Percentiles rank a stretch among this genome's conserved stretches.
These are phyloP conservation scores for Rutpela maculata DNA, from an alignment of 2,888 invertebrate species.

Conservation along the genomic window DNA sequence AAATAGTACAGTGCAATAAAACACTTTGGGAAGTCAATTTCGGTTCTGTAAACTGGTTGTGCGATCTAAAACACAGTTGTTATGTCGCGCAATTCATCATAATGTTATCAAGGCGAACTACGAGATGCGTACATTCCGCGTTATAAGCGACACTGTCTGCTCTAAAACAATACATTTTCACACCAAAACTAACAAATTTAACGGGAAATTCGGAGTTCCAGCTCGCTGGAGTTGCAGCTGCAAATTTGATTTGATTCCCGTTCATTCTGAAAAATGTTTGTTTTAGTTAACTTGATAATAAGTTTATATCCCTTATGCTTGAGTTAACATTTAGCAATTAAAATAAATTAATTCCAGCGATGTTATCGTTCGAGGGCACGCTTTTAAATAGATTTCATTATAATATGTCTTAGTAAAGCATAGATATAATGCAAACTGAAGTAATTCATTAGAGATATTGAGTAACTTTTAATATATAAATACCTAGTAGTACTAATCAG, in stretches of 20 bases:
- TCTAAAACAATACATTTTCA: constrained; percentile 32
- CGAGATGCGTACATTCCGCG: constrained; percentile 54
- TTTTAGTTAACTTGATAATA: constrained; percentile 32
- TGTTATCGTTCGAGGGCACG: background rate
- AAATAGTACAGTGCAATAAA: constrained; percentile 22
- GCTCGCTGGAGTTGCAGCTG: constrained; percentile 28
- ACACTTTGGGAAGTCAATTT: constrained; percentile 53
- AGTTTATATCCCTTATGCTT: background rate
- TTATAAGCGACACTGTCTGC: constrained; percentile 37
- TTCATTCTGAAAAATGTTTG: constrained; percentile 45
- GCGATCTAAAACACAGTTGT: constrained; percentile 55
- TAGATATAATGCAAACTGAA: too few relatives aligned
- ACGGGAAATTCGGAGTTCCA: background rate
- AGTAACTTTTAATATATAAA: too few relatives aligned
- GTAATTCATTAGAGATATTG: too few relatives aligned
- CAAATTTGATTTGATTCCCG: constrained; percentile 43
- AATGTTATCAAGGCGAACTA: constrained; percentile 57
- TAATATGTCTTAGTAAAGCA: too few relatives aligned
- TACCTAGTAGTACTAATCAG: too few relatives aligned
- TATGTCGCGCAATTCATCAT: constrained; percentile 59
- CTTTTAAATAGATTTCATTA: background rate
- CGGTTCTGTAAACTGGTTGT: constrained; percentile 57
- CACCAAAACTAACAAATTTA: constrained; percentile 19
- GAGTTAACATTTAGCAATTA: background rate
- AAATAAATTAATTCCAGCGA: background rate